Percentiles rank a stretch among this genome's conserved stretches.
These are phyloP conservation scores for Diorhabda carinulata DNA, from an alignment of 1,140 invertebrate genomes.

Conservation along the genomic window DNA sequence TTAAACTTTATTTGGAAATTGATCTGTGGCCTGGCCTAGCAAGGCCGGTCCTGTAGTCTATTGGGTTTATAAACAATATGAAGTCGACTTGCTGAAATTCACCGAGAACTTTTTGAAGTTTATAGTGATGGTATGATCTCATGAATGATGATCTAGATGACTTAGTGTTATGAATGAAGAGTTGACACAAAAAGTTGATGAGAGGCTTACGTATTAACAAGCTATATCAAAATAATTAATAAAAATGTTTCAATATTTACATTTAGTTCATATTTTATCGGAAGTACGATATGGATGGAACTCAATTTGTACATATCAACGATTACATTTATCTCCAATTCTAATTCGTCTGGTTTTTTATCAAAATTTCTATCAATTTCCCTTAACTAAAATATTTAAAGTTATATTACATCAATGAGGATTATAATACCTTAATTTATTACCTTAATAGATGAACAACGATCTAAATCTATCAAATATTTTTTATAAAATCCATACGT, in stretches of 20 bases:
- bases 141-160: too few relatives aligned
- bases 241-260: conserved; percentile 48
- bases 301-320: conserved; percentile 50
- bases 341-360: conserved; percentile 56
- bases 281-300: conserved; percentile 53
- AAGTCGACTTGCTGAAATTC: too few relatives aligned
- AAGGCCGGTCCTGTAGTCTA: too few relatives aligned
- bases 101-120: too few relatives aligned
- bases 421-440: conserved; percentile 14
- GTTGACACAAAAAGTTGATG: too few relatives aligned
- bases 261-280: conserved; percentile 60
- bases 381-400: conserved; percentile 51
- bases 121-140: too few relatives aligned
- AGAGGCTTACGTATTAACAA: too few relatives aligned
- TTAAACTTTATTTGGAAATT: too few relatives aligned
- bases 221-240: too few relatives aligned
- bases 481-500: conserved; percentile 47
- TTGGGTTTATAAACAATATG: too few relatives aligned
- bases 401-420: not conserved
- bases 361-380: conserved; percentile 61
- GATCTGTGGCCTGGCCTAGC: too few relatives aligned
- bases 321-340: conserved; percentile 55
- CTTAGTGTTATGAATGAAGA: too few relatives aligned
- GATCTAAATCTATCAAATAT: conserved; percentile 38
- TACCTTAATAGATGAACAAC: conserved; percentile 48